These are phyloP conservation scores for Orchesella cincta DNA, from an alignment of 1,140 invertebrate genomes.

Conservation along the genomic window DNA sequence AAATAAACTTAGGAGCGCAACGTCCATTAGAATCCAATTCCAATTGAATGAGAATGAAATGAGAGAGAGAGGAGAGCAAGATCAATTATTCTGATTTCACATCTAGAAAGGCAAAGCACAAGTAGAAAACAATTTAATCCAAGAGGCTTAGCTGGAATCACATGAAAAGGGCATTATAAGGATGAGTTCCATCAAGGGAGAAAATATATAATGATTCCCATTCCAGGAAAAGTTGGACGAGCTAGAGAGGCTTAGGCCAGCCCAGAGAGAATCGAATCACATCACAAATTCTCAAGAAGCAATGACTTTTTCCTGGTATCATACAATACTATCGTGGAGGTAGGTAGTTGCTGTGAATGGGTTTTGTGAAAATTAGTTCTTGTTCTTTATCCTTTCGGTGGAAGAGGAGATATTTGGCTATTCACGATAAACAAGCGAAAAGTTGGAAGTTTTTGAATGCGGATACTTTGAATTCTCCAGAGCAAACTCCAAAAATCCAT, in stretches of 20 bases:
- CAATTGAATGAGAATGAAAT: background rate
- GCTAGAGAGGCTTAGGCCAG: background rate
- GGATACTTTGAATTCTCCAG: constrained; percentile 22
- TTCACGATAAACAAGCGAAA: background rate
- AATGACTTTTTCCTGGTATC: too few species aligned
- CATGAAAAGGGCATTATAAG: constrained; percentile 22
- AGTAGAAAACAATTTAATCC: constrained; percentile 26
- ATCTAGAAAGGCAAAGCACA: too few species aligned
- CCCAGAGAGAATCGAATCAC: constrained; percentile 5
- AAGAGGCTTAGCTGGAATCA: constrained; percentile 27
- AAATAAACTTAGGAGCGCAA: too few species aligned
- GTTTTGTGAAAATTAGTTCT: constrained; percentile 21
- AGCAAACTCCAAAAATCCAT: constrained; percentile 30
- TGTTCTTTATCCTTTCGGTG: background rate
- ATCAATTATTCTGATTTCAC: constrained; percentile 28
- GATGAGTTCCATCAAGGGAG: constrained; percentile 12
- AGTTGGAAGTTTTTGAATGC: background rate
- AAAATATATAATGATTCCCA: background rate
- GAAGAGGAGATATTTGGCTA: background rate
- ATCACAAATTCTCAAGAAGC: constrained; percentile 26
- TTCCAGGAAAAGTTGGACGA: background rate
- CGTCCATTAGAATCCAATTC: background rate
- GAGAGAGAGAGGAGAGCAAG: background rate
- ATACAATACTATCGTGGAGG: background rate
- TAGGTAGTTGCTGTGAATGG: background rate